These are phyloP conservation scores for Teleogryllus occipitalis DNA, from an alignment of 1,140 invertebrate species.

Conservation along the genomic window DNA sequence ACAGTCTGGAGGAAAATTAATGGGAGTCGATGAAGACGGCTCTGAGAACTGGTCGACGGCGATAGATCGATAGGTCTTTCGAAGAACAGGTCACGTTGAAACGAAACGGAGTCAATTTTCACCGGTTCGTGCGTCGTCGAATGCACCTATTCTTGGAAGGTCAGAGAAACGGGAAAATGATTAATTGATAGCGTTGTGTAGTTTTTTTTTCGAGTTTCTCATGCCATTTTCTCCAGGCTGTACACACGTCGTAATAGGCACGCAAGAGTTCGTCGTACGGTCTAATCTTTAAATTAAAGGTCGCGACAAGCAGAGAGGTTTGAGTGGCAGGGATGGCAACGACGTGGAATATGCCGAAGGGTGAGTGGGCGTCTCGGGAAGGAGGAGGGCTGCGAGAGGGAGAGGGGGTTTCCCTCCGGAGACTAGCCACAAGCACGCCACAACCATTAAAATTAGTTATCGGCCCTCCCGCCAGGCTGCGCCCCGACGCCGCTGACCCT, in stretches of 20 bases:
- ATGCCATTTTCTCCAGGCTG: neutral
- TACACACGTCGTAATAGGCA: neutral
- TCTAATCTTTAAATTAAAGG: neutral
- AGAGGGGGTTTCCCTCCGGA: neutral
- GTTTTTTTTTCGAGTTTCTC: too few species aligned
- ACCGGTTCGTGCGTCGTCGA: too few species aligned
- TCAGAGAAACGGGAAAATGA: too few species aligned
- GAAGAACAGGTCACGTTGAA: too few species aligned
- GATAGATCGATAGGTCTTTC: too few species aligned
- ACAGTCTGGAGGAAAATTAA: too few species aligned
- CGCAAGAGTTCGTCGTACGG: neutral
- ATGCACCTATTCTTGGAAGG: too few species aligned
- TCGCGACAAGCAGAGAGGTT: neutral
- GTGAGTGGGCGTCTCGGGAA: neutral
- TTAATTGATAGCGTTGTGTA: too few species aligned
- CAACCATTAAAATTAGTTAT: neutral
- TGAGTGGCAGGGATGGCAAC: neutral
- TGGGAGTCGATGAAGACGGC: too few species aligned
- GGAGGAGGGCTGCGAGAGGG: neutral
- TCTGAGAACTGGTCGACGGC: too few species aligned
- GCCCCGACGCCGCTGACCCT: neutral
- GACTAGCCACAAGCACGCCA: neutral
- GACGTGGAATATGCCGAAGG: neutral
- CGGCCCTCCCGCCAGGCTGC: neutral
- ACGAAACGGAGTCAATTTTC: too few species aligned